phyloP scores from a whole-genome alignment of 1,140 invertebrate species.

The Lepeophtheirus salmonis region DNA sequence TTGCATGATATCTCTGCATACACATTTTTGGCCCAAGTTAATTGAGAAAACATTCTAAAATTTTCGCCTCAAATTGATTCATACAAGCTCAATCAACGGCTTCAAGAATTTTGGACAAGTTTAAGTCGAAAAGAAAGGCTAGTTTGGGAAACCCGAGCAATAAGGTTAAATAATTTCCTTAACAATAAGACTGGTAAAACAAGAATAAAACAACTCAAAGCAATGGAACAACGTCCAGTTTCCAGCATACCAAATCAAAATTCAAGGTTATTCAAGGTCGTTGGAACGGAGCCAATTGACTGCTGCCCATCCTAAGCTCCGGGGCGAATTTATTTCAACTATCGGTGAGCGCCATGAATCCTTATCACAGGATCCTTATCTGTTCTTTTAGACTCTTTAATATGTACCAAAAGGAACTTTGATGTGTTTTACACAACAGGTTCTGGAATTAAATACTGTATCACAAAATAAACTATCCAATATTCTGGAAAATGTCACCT shows the following conservation, averaged over 20 bases:
- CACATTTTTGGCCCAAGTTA: neutral
- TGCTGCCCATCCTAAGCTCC: conserved; percentile 70
- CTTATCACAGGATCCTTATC: conserved; percentile 81
- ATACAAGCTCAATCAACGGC: neutral
- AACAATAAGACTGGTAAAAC: too few relatives aligned
- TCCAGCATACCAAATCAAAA: too few relatives aligned
- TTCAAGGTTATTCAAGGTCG: too few relatives aligned
- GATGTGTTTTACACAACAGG: conserved; percentile 67
- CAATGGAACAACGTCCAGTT: too few relatives aligned
- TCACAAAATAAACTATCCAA: conserved; percentile 44
- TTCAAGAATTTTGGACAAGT: neutral
- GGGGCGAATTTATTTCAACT: conserved; percentile 77
- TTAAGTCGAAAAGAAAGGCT: neutral
- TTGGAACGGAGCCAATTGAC: conserved; percentile 63
- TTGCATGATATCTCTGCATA: neutral
- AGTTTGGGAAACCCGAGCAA: neutral
- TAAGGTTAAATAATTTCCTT: neutral
- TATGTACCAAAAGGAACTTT: conserved; percentile 81
- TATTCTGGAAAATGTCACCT: conserved; percentile 82
- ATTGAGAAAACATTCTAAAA: neutral
- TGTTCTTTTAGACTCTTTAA: conserved; percentile 73
- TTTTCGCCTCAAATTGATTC: neutral
- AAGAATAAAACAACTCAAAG: too few relatives aligned
- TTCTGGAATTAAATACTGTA: conserved; percentile 45
- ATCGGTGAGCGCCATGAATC: conserved; percentile 74